A percentile compares a stretch with the other conserved stretches of the same genome.
Evolutionary conservation across 2,888 invertebrate species (phyloP).

Genomic region (Brachynemurus nebulosus): DNA sequence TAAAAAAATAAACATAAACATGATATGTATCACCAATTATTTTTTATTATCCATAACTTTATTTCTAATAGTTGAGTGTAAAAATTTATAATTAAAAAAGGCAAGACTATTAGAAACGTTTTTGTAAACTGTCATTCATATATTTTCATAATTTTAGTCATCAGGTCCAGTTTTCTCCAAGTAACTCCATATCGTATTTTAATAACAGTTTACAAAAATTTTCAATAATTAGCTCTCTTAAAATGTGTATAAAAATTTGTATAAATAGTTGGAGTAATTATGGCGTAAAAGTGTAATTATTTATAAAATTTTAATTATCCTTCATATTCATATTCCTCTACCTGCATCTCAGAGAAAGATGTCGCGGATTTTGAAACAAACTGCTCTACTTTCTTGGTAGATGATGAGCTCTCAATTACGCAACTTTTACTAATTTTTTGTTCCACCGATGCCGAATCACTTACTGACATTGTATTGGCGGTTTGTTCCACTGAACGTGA

Average conservation of each 20-base stretch:
- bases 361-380: conserved; percentile 28
- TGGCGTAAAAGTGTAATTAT: neutral
- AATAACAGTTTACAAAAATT: neutral
- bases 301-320: neutral
- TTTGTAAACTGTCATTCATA: too few species aligned
- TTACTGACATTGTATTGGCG: conserved; percentile 22
- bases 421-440: conserved; percentile 17
- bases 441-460: conserved; percentile 18
- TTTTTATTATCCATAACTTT: too few species aligned
- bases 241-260: neutral
- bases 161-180: neutral
- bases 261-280: neutral
- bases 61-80: too few species aligned
- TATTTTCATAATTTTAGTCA: neutral
- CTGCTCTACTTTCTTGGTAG: conserved; percentile 27
- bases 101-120: too few species aligned
- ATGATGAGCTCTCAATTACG: conserved; percentile 24
- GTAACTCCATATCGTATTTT: neutral
- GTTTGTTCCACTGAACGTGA: conserved; percentile 28
- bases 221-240: neutral
- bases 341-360: conserved; percentile 28
- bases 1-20: too few species aligned
- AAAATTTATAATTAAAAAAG: too few species aligned
- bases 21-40: too few species aligned
- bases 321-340: conserved; percentile 28